Evolutionary conservation across 2,797 vertebrate species (phyloP).

Genomic region (Schizopygopsis malacanthus): DNA sequence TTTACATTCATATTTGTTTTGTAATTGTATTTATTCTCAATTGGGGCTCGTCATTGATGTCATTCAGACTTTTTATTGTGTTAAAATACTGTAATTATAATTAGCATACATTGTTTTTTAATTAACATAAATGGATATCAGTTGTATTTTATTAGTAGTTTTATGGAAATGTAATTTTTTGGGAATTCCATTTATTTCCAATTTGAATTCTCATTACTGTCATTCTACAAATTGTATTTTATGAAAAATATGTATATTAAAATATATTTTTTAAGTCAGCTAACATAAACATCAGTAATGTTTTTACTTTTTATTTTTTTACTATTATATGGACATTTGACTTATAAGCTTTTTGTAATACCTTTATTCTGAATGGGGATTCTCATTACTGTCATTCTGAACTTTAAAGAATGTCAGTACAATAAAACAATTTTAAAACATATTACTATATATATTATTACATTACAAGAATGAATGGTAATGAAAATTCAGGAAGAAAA

Average conservation of each 20-base stretch:
- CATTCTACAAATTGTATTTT: neutral
- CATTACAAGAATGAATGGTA: neutral
- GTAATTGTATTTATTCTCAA: neutral
- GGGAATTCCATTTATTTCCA: neutral
- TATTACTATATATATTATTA: neutral
- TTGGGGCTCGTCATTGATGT: too few relatives aligned
- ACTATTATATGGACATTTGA: neutral
- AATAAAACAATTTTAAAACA: neutral
- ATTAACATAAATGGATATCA: neutral
- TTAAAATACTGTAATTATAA: neutral
- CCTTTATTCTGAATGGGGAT: neutral
- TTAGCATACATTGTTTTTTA: neutral
- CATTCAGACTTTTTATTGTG: neutral
- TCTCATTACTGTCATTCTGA: neutral
- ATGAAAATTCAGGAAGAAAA: neutral
- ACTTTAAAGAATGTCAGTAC: neutral
- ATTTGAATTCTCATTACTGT: neutral
- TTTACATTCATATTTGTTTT: neutral
- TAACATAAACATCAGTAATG: neutral
- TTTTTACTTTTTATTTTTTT: neutral
- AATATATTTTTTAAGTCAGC: neutral
- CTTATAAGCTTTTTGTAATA: neutral
- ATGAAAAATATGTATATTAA: neutral
- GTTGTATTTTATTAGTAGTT: neutral
- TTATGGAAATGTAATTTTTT: neutral